These are phyloP conservation scores for Andrena camellia DNA, from an alignment of 2,888 invertebrate species.

Conservation along the genomic window DNA sequence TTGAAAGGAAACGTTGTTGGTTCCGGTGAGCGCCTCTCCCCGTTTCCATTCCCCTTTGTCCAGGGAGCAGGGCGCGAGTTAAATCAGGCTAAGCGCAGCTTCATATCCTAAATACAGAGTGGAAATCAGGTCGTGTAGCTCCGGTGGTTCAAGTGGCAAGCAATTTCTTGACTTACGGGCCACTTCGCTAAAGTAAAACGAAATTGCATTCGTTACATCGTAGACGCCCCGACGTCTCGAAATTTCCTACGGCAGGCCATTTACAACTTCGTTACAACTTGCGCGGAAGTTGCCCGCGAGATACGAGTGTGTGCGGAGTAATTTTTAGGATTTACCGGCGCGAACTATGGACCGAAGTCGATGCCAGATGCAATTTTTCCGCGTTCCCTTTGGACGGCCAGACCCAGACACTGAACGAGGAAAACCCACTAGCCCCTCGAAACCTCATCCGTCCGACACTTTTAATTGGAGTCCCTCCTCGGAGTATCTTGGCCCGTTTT, in stretches of 20 bases:
- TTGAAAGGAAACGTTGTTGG: neutral
- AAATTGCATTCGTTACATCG: slow-evolving; percentile 71
- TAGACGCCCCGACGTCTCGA: slow-evolving; percentile 56
- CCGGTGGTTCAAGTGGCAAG: slow-evolving; percentile 48
- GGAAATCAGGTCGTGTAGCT: slow-evolving; percentile 22
- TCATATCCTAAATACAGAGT: slow-evolving; percentile 31
- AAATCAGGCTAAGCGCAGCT: neutral
- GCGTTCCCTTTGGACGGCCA: neutral
- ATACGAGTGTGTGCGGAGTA: slow-evolving; percentile 51
- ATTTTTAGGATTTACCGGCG: slow-evolving; percentile 64
- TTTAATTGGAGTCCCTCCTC: slow-evolving; percentile 40
- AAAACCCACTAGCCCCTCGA: slow-evolving; percentile 6
- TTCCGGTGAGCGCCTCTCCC: neutral
- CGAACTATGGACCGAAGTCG: slow-evolving; percentile 43
- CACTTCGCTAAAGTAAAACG: slow-evolving; percentile 53
- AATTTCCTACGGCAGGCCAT: slow-evolving; percentile 64
- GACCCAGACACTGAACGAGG: neutral
- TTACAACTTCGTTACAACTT: slow-evolving; percentile 72
- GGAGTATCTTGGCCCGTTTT: neutral
- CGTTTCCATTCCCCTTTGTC: slow-evolving; percentile 10
- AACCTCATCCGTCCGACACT: neutral
- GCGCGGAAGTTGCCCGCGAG: slow-evolving; percentile 51
- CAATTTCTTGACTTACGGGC: slow-evolving; percentile 64
- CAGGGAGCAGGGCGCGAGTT: neutral
- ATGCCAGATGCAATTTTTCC: slow-evolving; percentile 39